Conservation (phyloP, 2,797 vertebrate species). For the Sphenodon punctatus region DNA sequence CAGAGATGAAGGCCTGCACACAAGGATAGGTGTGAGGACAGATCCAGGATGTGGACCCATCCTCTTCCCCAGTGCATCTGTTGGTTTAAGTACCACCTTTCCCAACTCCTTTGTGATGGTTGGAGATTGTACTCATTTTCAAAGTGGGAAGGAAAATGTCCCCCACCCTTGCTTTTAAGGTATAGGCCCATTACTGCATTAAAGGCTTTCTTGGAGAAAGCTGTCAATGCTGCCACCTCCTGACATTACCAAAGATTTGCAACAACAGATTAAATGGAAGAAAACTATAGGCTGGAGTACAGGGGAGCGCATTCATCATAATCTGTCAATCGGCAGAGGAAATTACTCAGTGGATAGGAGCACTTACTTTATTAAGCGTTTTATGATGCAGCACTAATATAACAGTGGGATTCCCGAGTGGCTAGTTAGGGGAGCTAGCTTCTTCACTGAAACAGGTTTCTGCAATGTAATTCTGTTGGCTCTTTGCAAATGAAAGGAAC, state of each 20-base stretch:
- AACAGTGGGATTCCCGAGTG: fast-evolving
- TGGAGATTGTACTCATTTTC: too few species aligned
- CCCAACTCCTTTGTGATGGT: too few species aligned
- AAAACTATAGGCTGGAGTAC: neutral
- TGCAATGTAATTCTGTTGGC: neutral
- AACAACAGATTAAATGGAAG: neutral
- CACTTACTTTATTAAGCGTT: fast-evolving
- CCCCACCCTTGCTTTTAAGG: too few species aligned
- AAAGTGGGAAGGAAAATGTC: too few species aligned
- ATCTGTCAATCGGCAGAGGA: neutral
- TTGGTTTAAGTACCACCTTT: too few species aligned
- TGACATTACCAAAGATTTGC: neutral
- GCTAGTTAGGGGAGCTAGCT: neutral
- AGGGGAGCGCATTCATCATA: neutral
- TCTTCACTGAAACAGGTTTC: fast-evolving
- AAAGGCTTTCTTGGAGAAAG: fast-evolving
- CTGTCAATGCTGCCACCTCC: slow-evolving; percentile 50
- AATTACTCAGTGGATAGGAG: neutral
- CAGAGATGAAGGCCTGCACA: too few species aligned
- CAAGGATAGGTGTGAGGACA: too few species aligned
- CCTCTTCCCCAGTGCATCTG: too few species aligned
- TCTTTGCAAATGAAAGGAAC: neutral
- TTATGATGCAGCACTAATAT: neutral
- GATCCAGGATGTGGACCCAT: too few species aligned
- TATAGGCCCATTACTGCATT: fast-evolving